Evolutionary conservation across 2,797 vertebrate species (phyloP), one percentile per base, ranked within the genome.

Genomic region (Cetoscarus ocellatus): DNA sequence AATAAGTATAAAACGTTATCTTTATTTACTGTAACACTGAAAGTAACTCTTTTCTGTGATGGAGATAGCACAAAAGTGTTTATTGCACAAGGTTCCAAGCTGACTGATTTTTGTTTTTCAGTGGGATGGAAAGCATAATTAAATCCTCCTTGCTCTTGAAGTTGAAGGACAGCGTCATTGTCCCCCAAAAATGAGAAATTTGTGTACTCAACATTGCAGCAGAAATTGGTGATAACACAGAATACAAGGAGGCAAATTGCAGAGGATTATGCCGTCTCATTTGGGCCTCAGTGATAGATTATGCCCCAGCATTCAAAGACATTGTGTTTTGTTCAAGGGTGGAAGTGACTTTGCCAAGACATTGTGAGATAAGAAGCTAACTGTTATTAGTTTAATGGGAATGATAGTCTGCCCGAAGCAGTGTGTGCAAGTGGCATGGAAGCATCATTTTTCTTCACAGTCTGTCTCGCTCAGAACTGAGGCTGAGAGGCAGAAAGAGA

Each of bases 321-420:
- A 79, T 67, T 83, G 77, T 82, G 79, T 88, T 92, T 88, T 88
- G 81, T 91, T 92, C 70, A 79, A 86, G 84, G 87, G 85, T 78
- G 76, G 78, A 88, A 86, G 84, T 90, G 91, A 93, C 92, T 91
- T 90, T 89, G 87, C 85, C 71, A 40, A 89, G 89, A 85, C 88
- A 82, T 76, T 82, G 78, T 35, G 74, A 86, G 90, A 91, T 93
- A 93, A 91, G 85, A 79, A 81, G 86, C 86, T 78, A 87, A 88
- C 85, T 76, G 71, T 88, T 89, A 90, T 87, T 92, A 80, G 85
- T 88, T 91, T 83, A 90, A 89, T 88, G 74, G 73, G 81, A 88
- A 82, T 82, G 88, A 90, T 88, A 75, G 84, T 82, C 70, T 65
- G 86, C 88, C 87, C 66, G 76, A 53, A 90, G 89, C 88, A 68